Conservation (phyloP, 2,888 invertebrate species). For the Clunio marinus region DNA sequence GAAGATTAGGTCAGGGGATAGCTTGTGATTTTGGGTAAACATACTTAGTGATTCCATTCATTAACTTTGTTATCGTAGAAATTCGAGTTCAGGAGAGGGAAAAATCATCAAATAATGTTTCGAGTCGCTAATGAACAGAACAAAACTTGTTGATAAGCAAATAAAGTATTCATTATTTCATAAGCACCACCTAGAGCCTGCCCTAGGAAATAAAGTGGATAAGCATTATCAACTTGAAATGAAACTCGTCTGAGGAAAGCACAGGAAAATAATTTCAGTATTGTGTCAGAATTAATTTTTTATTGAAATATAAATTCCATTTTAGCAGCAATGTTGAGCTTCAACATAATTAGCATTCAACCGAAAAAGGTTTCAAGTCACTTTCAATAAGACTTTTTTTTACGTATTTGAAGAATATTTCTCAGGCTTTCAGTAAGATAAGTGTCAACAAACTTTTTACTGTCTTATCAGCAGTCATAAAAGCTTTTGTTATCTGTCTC, state of each 20-base stretch:
- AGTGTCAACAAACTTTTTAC: neutral
- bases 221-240: too few relatives aligned
- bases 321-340: neutral
- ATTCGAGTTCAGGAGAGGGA: neutral
- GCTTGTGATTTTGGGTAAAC: neutral
- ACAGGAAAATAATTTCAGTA: too few relatives aligned
- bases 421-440: neutral
- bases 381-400: neutral
- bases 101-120: neutral
- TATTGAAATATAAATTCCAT: neutral
- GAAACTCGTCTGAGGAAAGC: too few relatives aligned
- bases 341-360: neutral
- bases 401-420: neutral
- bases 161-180: constrained; percentile 1
- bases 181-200: neutral
- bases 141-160: constrained; percentile 10
- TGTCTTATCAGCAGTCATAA: neutral
- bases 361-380: neutral
- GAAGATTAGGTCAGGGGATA: neutral
- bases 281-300: constrained; percentile 2
- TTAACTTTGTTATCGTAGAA: neutral
- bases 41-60: neutral
- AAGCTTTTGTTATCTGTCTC: too few relatives aligned
- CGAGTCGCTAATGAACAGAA: neutral
- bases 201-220: too few relatives aligned